Conservation (phyloP, 2,888 invertebrate species). For the Polyommatus iphigenia region DNA sequence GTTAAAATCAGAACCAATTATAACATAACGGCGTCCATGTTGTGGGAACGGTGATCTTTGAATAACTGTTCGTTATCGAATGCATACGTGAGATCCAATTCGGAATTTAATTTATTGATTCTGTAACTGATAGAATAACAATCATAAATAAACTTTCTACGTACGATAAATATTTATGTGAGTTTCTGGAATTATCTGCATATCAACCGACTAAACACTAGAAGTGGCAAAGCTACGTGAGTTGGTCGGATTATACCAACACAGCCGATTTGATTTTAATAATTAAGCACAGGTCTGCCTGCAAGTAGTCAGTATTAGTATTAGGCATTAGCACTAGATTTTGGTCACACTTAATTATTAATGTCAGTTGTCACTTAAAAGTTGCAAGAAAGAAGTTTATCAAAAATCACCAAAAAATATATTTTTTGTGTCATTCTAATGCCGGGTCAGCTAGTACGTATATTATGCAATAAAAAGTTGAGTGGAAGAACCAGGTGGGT, state of each 20-base stretch:
- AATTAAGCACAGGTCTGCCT: not conserved
- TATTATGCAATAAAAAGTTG: too few relatives aligned
- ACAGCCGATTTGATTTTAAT: too few relatives aligned
- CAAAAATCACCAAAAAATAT: too few relatives aligned
- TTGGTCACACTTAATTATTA: not conserved
- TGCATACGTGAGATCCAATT: not conserved
- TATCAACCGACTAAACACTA: not conserved
- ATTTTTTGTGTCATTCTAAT: too few relatives aligned
- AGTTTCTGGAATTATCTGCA: not conserved
- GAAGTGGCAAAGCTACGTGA: not conserved
- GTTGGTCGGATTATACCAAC: too few relatives aligned
- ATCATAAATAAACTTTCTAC: constrained; percentile 1
- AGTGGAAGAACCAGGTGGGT: too few relatives aligned
- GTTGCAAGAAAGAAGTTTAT: not conserved
- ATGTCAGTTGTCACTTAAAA: not conserved
- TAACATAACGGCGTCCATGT: constrained; percentile 10
- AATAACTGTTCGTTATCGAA: constrained; percentile 21
- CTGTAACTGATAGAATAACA: not conserved
- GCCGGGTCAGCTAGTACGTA: too few relatives aligned
- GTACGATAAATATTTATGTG: not conserved
- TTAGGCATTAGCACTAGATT: not conserved
- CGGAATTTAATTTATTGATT: not conserved
- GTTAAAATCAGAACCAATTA: constrained; percentile 21
- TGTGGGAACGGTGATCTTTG: constrained; percentile 29
- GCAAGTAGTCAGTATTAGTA: not conserved